Base-by-base conservation (phyloP, 1,140 invertebrate genomes). In the Plodia interpunctella region DNA sequence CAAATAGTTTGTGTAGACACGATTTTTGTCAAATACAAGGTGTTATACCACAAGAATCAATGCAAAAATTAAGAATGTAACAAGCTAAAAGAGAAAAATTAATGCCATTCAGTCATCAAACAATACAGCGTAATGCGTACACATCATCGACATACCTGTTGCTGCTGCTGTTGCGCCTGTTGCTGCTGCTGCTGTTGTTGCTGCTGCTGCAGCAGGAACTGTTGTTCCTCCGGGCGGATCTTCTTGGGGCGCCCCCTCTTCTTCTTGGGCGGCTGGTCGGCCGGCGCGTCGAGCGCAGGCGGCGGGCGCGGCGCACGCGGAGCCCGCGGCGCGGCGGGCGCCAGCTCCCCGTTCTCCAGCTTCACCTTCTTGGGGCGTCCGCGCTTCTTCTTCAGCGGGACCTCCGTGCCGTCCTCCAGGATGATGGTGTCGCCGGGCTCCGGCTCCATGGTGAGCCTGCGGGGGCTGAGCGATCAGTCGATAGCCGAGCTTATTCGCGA, bases 311-410 rank as follows among this genome's bases (percentile, higher is more conserved):
- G 91, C 66, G 91, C 91, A 10, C 92, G 70, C 5, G 92, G 87
- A 13, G 83, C 91, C 17, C 93, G 89, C 0, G 92, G 91, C 56
- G 91, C 90, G 0, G 91, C 91, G 0, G 91, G 88, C 4, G 91
- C 91, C 30, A 91, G 91, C 80, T 93, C 92, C 2, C 92, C 93
- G 68, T 90, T 90, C 74, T 94, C 94, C 32, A 95, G 92, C 73
- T 95, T 95, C 2, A 96, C 94, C 82, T 97, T 97, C 89, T 97
- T 97, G 32, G 96, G 96, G 19, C 96, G 90, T 0, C 96, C 96
- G 15, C 96, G 91, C 79, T 97, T 96, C 90, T 97, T 97, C 87
- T 96, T 96, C n/a, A 94, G 93, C 0, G 94, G 93, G 25, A 94
- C 92, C 69, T 92, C 90, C 11, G 90, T 92, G 59, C 92, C 92